These are phyloP conservation scores for Sphaerophoria rueppellii DNA, from an alignment of 2,888 invertebrate genomes.

Conservation along the genomic window DNA sequence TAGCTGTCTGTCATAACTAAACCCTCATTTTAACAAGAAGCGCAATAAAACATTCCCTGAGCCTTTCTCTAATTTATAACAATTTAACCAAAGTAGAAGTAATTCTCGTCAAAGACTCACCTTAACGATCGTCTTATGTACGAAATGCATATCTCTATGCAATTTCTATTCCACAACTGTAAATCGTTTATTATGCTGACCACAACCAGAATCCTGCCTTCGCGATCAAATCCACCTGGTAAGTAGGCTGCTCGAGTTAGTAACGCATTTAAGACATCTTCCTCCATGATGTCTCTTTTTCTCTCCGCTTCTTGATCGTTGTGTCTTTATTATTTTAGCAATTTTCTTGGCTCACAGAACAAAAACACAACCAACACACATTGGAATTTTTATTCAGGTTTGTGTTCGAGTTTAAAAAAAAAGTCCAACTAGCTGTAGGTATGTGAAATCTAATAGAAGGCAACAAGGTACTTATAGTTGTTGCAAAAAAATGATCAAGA, in stretches of 20 bases:
- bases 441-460: conserved; percentile 39
- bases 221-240: conserved; percentile 87
- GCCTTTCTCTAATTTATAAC: background rate
- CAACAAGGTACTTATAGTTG: background rate
- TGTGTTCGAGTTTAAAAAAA: conserved; percentile 8
- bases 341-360: conserved; percentile 15
- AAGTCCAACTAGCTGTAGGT: conserved; percentile 40
- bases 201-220: conserved; percentile 85
- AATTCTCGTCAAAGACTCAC: conserved; percentile 76
- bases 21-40: too few relatives aligned
- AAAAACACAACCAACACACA: conserved; percentile 33
- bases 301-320: background rate
- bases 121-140: conserved; percentile 81
- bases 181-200: conserved; percentile 85
- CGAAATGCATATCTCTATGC: conserved; percentile 80
- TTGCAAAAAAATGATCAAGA: conserved; percentile 3
- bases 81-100: conserved; percentile 1
- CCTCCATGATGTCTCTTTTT: conserved; percentile 82
- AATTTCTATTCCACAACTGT: conserved; percentile 82
- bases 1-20: too few relatives aligned
- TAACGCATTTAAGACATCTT: conserved; percentile 84
- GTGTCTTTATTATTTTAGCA: conserved; percentile 17
- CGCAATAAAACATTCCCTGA: too few relatives aligned
- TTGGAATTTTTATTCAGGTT: background rate
- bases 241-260: conserved; percentile 85